Evolutionary conservation across 2,113 vertebrate species (phyloP).

Genomic region (Paedocypris sp.): DNA sequence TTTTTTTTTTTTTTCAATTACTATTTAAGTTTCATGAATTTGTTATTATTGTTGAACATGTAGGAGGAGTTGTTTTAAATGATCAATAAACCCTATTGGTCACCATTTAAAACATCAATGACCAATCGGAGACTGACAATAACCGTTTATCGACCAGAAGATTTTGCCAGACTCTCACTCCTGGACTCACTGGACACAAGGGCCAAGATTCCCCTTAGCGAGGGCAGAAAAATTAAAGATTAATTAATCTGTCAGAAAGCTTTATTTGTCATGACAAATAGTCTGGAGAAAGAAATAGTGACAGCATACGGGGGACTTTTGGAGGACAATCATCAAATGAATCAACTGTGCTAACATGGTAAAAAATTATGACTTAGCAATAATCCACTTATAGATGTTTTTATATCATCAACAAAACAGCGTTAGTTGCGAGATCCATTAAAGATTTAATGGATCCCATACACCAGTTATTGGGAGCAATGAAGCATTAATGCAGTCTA

Average conservation of each 20-base stretch:
- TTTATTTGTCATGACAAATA: slow-evolving; percentile 38
- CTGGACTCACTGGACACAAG: slow-evolving; percentile 7
- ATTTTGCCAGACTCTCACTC: not conserved
- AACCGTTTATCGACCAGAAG: not conserved
- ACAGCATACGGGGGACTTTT: slow-evolving; percentile 17
- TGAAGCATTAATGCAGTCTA: too few species aligned
- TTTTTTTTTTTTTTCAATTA: too few species aligned
- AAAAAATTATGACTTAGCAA: slow-evolving; percentile 39
- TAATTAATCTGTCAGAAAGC: slow-evolving; percentile 47
- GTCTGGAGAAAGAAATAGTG: not conserved
- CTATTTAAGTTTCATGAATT: too few species aligned
- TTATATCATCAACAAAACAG: slow-evolving; percentile 25
- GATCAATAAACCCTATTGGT: too few species aligned
- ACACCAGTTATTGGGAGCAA: not conserved
- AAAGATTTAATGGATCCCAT: too few species aligned
- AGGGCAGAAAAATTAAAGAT: slow-evolving; percentile 42
- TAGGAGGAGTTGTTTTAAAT: too few species aligned
- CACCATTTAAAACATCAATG: not conserved
- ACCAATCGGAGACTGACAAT: slow-evolving; percentile 18
- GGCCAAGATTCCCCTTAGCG: slow-evolving; percentile 31
- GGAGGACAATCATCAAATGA: slow-evolving; percentile 54
- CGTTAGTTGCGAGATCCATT: not conserved
- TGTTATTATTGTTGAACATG: too few species aligned
- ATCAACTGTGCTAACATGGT: slow-evolving; percentile 44
- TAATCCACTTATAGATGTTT: slow-evolving; percentile 49